phyloP scores from a whole-genome alignment of 1,140 invertebrate genomes.

The Eurosta solidaginis region DNA sequence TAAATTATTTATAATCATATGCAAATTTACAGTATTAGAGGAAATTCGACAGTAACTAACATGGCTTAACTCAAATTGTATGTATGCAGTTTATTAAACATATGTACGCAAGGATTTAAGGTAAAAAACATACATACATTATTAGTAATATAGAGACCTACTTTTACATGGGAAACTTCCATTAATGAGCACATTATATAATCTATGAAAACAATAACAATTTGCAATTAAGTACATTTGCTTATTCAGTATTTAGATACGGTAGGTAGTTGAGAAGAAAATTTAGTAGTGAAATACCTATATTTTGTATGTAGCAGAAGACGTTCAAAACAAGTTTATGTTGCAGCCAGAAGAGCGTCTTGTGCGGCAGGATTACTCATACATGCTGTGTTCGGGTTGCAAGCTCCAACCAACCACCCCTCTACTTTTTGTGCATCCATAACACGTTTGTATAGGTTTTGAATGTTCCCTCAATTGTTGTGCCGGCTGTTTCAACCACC shows the following conservation, averaged over 20 bases:
- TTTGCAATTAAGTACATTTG: neutral
- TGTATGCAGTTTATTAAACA: no score
- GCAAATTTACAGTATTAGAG: neutral
- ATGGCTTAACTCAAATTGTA: no score
- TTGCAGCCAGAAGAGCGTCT: no score
- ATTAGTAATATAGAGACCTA: neutral
- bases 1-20: neutral
- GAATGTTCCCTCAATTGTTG: no score
- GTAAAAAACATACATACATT: no score
- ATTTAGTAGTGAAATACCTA: conserved; percentile 5
- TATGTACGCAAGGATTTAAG: no score
- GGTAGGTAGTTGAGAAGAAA: neutral
- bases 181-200: neutral
- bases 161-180: neutral
- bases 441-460: no score
- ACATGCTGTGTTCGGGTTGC: no score
- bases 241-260: neutral
- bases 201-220: neutral
- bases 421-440: no score
- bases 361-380: no score
- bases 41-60: neutral
- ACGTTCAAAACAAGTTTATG: neutral
- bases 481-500: no score
- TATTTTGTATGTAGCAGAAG: neutral
- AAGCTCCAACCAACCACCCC: no score